These are phyloP conservation scores for Xanthia togata DNA, from an alignment of 2,888 invertebrate genomes.

Conservation along the genomic window DNA sequence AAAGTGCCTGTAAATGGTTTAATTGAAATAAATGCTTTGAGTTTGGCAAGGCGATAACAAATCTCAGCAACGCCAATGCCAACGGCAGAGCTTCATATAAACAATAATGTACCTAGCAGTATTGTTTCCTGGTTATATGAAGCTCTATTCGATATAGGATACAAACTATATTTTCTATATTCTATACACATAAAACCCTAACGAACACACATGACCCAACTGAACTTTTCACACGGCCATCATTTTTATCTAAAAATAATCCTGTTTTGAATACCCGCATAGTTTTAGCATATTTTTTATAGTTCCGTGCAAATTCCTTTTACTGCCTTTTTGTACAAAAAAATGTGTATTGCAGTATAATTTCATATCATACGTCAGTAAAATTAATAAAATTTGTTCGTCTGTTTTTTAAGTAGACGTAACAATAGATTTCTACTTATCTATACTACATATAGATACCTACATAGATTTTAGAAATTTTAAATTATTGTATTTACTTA, in stretches of 20 bases:
- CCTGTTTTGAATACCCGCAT: constrained; percentile 38
- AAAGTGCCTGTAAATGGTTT: no score
- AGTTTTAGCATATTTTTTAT: constrained; percentile 32
- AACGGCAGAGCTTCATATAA: no score
- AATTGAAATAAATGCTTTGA: no score
- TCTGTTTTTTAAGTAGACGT: not conserved
- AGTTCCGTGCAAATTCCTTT: not conserved
- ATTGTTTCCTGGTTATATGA: not conserved
- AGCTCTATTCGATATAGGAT: not conserved
- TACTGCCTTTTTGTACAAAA: not conserved
- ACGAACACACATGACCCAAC: constrained; percentile 12
- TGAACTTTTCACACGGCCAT: constrained; percentile 13
- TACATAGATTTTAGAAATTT: not conserved
- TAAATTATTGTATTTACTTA: no score
- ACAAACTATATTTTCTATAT: not conserved
- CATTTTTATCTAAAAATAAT: constrained; percentile 49
- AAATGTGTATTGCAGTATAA: not conserved
- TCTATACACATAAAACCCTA: not conserved
- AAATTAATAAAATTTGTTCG: not conserved
- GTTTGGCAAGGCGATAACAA: not conserved
- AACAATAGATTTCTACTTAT: not conserved
- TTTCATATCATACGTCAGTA: not conserved
- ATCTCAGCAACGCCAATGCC: not conserved
- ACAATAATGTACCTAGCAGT: no score
- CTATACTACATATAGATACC: no score